Conservation (phyloP, 1,140 invertebrate genomes). For the Cherax quadricarinatus region DNA sequence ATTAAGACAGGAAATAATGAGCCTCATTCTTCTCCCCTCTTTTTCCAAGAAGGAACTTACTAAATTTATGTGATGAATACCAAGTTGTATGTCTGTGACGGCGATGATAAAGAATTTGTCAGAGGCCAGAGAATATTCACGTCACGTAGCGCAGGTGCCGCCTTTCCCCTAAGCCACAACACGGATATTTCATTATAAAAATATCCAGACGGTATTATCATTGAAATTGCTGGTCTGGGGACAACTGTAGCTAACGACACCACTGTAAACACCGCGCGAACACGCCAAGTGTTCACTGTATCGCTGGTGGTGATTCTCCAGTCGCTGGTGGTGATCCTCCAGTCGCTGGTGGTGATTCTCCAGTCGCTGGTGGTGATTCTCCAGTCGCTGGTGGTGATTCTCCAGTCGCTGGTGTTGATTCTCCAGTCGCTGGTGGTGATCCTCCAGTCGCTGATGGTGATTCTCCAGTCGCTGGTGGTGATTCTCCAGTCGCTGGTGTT, state of each 20-base stretch:
- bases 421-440: background rate
- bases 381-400: background rate
- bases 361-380: background rate
- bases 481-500: too few relatives aligned
- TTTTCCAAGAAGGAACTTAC: background rate
- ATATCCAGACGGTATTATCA: background rate
- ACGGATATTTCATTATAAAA: conserved; percentile 9
- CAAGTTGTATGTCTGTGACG: background rate
- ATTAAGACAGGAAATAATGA: background rate
- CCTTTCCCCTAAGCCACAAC: background rate
- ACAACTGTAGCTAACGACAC: conserved; percentile 11
- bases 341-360: background rate
- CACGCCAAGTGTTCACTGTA: background rate
- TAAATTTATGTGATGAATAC: background rate
- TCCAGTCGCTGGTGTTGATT: too few relatives aligned
- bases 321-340: background rate
- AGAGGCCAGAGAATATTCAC: background rate
- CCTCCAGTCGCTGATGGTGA: background rate
- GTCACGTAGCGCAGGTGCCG: background rate
- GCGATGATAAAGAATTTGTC: background rate
- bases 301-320: background rate
- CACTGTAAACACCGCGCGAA: background rate
- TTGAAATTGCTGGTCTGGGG: background rate
- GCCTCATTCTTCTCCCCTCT: background rate
- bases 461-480: background rate